Evolutionary conservation across 30 jellyfish, hydroid and myxozoan species (phyloP).

Genomic region (Pseudorhiza aurosa): DNA sequence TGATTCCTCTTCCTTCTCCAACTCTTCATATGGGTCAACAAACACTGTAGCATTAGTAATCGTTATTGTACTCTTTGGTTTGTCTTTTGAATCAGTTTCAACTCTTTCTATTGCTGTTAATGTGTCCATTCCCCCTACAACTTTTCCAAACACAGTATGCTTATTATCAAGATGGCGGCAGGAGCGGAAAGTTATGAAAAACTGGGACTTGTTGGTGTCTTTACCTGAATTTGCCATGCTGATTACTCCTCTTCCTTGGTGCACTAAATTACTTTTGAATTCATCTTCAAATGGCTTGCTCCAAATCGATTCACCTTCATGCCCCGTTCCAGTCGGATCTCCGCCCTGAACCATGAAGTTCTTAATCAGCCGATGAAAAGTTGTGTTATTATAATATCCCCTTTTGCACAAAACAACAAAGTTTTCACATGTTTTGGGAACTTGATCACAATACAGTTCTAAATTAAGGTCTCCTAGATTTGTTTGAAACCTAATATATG

Average conservation of each 20-base stretch:
- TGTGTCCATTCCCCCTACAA: conserved; percentile 96
- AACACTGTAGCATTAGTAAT: conserved; percentile 64
- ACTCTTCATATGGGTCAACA: conserved; percentile 96
- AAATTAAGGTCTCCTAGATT: conserved; percentile 83
- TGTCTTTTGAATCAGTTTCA: conserved; percentile 70
- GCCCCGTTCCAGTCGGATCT: conserved; percentile 99
- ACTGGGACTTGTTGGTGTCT: conserved; percentile 94
- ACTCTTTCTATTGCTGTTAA: conserved; percentile 71
- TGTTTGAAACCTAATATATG: conserved; percentile 87
- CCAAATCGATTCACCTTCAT: conserved; percentile 97
- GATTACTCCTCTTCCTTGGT: conserved; percentile 95
- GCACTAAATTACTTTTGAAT: conserved; percentile 80
- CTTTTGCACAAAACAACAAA: conserved; percentile 68
- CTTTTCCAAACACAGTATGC: conserved; percentile 94
- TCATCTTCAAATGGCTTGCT: conserved; percentile 92
- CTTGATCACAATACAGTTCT: conserved; percentile 93
- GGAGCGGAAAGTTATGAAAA: conserved; percentile 92
- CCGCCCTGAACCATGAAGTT: conserved; percentile 99
- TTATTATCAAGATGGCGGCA: conserved; percentile 91
- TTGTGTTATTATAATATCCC: conserved; percentile 88
- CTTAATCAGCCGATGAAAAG: conserved; percentile 86
- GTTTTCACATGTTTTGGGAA: conserved; percentile 94
- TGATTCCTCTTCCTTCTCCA: conserved; percentile 67
- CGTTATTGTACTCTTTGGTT: conserved; percentile 72
- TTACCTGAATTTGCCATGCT: conserved; percentile 99